Base-by-base conservation (phyloP, 2,797 vertebrate genomes). In the Zenarchopterus dispar region DNA sequence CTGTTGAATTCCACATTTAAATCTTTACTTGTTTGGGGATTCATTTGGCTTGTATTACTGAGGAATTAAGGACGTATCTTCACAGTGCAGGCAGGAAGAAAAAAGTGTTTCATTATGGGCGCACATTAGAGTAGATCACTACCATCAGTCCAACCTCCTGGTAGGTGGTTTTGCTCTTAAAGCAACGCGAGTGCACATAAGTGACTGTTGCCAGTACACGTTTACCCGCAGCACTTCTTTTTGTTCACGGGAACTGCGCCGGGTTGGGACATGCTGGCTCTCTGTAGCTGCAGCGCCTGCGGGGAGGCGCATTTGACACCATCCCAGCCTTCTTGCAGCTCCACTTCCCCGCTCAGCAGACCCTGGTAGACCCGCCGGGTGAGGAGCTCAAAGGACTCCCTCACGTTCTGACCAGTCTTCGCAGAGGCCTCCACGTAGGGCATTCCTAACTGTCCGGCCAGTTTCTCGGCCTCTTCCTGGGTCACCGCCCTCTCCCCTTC, bases 381-480 rank as follows among this genome's bases (percentile, higher is more conserved):
- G 47, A 96, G 69, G 70, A 92, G 91, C 71, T 92, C 91, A 31
- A 95, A 95, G 4, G 93, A 90, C 18, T 80, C 84, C 6, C 54
- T 84, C 61, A 96, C 92, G 0, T 94, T 92, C n/a, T 86, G 85
- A 13, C 94, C 93, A 0, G 89, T 94, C 76, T 94, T 95, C 53
- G 95, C 92, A 0, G 94, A 96, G 0, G 92, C 94, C 85, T 97
- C 96, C 1, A 94, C 28, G 0, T 95, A 95, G 5, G 86, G 86
- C 8, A 85, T 54, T 0, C 92, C 91, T 3, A 95, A 76, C 0
- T 90, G 79, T 1, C 82, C 77, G 0, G 94, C 96, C 70, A 95
- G 59, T 15, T 67, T 92, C 89, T 95, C 91, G 0, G 93, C 95
- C 69, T 97, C 95, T 11, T 85, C 89, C 3, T 41, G 84, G 19